phyloP scores from a whole-genome alignment of 2,888 invertebrate species.

The Eupelmus urozonus region DNA sequence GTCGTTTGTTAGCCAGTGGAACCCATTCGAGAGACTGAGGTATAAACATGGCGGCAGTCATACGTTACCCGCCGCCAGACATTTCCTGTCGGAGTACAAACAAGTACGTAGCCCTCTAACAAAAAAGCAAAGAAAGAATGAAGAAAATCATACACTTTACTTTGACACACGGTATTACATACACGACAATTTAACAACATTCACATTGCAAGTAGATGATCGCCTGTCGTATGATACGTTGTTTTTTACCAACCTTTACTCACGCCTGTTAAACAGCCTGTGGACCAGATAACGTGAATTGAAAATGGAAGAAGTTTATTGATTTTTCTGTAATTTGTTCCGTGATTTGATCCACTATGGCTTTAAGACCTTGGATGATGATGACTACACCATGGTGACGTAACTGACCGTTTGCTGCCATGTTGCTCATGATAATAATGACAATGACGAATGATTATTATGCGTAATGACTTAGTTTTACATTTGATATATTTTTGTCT shows the following conservation, averaged over 20 bases:
- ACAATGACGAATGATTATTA: conserved; percentile 59
- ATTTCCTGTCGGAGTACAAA: conserved; percentile 81
- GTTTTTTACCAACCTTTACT: conserved; percentile 70
- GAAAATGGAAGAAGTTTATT: neutral
- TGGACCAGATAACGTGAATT: conserved; percentile 47
- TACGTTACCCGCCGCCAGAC: conserved; percentile 76
- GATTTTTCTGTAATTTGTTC: neutral
- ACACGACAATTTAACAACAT: conserved; percentile 53
- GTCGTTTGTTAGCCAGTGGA: conserved; percentile 84
- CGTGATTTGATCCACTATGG: conserved; percentile 51
- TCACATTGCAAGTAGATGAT: conserved; percentile 64
- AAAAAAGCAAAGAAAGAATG: conserved; percentile 58
- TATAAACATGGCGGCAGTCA: conserved; percentile 82
- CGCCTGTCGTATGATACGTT: conserved; percentile 75
- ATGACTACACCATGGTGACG: conserved; percentile 54
- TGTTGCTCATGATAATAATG: conserved; percentile 65
- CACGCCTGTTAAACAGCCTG: conserved; percentile 62
- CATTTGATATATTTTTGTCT: conserved; percentile 46
- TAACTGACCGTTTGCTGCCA: conserved; percentile 59
- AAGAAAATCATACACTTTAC: conserved; percentile 44
- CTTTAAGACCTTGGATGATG: conserved; percentile 48
- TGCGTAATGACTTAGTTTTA: conserved; percentile 47
- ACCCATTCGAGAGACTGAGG: conserved; percentile 87
- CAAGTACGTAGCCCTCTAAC: conserved; percentile 80
- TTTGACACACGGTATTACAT: conserved; percentile 42